These are phyloP conservation scores for Lindbergichthys nudifrons DNA, from an alignment of 2,797 vertebrate species.

Conservation along the genomic window DNA sequence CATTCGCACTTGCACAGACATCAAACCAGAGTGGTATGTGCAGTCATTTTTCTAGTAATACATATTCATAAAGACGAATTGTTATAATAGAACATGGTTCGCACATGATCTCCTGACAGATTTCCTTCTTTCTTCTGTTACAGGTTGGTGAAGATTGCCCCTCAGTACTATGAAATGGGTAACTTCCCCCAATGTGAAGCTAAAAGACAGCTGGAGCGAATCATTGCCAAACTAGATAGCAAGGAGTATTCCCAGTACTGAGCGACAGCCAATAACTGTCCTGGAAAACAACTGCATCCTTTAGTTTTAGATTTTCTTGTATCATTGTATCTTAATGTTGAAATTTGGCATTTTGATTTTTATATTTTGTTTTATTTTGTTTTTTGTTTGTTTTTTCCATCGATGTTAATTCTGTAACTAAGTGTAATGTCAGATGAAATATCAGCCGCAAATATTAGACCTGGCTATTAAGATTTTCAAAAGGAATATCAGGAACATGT, in stretches of 20 bases:
- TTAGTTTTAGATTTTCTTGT: slow-evolving; percentile 83
- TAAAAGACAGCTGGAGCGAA: slow-evolving; percentile 96
- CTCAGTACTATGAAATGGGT: slow-evolving; percentile 97
- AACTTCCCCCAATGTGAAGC: slow-evolving; percentile 99
- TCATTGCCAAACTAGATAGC: slow-evolving; percentile 96
- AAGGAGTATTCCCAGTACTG: slow-evolving; percentile 97
- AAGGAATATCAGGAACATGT: slow-evolving; percentile 85
- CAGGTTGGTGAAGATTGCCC: slow-evolving; percentile 97
- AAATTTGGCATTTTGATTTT: slow-evolving; percentile 92
- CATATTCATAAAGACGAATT: background rate
- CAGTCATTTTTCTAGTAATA: background rate
- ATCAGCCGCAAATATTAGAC: slow-evolving; percentile 68
- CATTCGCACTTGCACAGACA: slow-evolving; percentile 95
- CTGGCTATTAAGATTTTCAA: slow-evolving; percentile 66
- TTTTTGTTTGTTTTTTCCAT: slow-evolving; percentile 37
- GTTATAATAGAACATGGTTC: background rate
- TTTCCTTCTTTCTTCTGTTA: slow-evolving; percentile 31
- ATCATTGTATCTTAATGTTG: slow-evolving; percentile 84
- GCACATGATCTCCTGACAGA: background rate
- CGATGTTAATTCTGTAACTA: slow-evolving; percentile 72
- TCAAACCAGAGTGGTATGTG: slow-evolving; percentile 93
- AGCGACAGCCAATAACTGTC: slow-evolving; percentile 65
- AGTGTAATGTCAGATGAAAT: slow-evolving; percentile 66
- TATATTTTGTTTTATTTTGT: slow-evolving; percentile 70
- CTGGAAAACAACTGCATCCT: slow-evolving; percentile 64